These are phyloP conservation scores for Kryptolebias ocellatus DNA, from an alignment of 2,797 vertebrate species.

Conservation along the genomic window DNA sequence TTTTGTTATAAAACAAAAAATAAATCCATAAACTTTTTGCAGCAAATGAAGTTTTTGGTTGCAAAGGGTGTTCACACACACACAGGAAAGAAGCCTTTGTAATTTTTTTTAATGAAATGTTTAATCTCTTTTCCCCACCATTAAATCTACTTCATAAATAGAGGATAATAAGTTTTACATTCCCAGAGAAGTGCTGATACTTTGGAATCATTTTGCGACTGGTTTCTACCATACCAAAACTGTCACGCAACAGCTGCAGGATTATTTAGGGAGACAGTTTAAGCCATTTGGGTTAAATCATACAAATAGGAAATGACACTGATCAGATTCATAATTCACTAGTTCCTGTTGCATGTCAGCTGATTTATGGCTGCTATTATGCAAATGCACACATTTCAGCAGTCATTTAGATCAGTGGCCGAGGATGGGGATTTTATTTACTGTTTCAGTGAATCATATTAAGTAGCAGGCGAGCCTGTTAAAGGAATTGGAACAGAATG, in stretches of 20 bases:
- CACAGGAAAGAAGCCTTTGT: background rate
- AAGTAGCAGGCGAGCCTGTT: conserved; percentile 38
- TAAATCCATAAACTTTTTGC: background rate
- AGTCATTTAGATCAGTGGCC: conserved; percentile 56
- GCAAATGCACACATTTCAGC: conserved; percentile 62
- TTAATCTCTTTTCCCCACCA: conserved; percentile 14
- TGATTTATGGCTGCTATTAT: conserved; percentile 61
- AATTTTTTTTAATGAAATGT: conserved; percentile 4
- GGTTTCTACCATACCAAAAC: conserved; percentile 26
- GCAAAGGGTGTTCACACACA: background rate
- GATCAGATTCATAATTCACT: conserved; percentile 63
- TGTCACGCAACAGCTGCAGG: conserved; percentile 28
- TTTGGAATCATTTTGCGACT: conserved; percentile 31
- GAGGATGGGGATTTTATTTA: conserved; percentile 67
- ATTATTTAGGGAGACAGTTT: conserved; percentile 51
- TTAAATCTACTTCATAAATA: conserved; percentile 24
- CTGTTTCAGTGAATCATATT: conserved; percentile 67
- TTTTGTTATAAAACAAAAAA: background rate
- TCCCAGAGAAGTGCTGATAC: conserved; percentile 38
- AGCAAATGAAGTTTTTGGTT: no score
- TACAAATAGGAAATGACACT: conserved; percentile 60
- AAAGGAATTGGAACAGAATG: conserved; percentile 39
- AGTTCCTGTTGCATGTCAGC: conserved; percentile 46
- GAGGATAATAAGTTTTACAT: conserved; percentile 28
- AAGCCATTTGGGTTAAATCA: conserved; percentile 52